Base-by-base conservation (phyloP, 2,888 invertebrate species). In the Bedellia somnulentella region DNA sequence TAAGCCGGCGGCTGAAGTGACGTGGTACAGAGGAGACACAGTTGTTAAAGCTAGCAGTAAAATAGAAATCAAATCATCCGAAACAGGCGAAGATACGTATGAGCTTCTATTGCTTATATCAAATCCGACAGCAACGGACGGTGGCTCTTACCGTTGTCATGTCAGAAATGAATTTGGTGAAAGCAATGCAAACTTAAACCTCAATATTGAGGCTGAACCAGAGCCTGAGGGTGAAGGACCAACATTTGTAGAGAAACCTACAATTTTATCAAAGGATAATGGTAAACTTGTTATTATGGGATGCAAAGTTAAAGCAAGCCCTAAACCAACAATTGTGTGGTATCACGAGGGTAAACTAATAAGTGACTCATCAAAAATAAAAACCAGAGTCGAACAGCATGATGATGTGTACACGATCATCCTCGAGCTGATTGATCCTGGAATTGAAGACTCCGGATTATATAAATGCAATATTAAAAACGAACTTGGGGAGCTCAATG, bases 391-490 rank as follows among this genome's bases (percentile, higher is more conserved):
- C 47, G 86, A 89, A 55, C 87, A 88, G 39, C 78, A 80, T 33
- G 84, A 85, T 30, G 90, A 90, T 49, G 80, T 91, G 42, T 94
- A 91, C 68, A 87, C 89, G 47, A 89, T 95, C 35, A 85, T 89
- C 58, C 70, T 95, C 43, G 92, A 92, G 66, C 78, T 94, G 23
- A 83, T 85, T 49, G 93, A 95, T 71, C 95, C 96, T 40, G 91
- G 91, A 52, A 83, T 93, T 39, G 91, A 92, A 52, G 98, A 99
- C 77, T 96, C 96, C 47, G 99, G 98, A 43, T 80, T 96, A 38
- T 99, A 98, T 79, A 96, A 97, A 68, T 97, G 98, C 67, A 95
- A 94, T 54, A 93, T 96, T 50, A 95, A 94, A 67, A 98, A 97
- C 71, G 83, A 86, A 51, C 85, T 92, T 56, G 99, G 98, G 46